Base-by-base conservation (phyloP, 2,888 invertebrate species). In the Schizotus pectinicornis region DNA sequence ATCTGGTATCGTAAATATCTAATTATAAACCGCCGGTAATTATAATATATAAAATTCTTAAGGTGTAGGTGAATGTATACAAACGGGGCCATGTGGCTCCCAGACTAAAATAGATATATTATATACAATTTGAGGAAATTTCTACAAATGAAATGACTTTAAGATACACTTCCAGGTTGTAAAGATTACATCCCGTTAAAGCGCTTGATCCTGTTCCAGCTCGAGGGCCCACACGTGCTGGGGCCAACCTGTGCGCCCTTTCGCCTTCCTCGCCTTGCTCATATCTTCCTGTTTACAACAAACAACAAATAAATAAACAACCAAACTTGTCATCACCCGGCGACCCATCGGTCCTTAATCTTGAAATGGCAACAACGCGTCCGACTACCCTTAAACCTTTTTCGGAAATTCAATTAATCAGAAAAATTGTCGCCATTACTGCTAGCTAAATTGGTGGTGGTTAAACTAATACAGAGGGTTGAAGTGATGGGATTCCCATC, bases 181-280 rank as follows among this genome's bases (percentile, higher is more conserved):
- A 72, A 72, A 72, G 65, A 61, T 67, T 64, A 71, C 66, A 67
- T 66, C 67, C 68, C 59, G 61, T 73, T 75, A 75, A 59, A 76
- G 72, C 53, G 77, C 68, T 71, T 86, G 86, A 79, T 91, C 89
- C 71, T 86, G 88, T 78, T 92, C 88, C 66, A 93, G 79, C 74
- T 92, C 92, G 36, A 94, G 81, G 0, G 95, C 96, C 96, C 97
- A 97, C 63, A 96, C 96, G 79, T 95, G 94, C 74, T 97, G 95
- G 0, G 96, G 97, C 97, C 97, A 97, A 8, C 97, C 97, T 0
- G 97, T 97, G 56, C 97, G 86, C 0, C 95, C 95, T 79, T 94
- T 94, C 56, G 86, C 81, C 67, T 87, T 84, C 59, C 74, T 73
- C 37, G 74, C 67, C 63, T 71, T 75, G 65, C 65, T 70, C 64